Percentiles rank a stretch among this genome's conserved stretches.
Evolutionary conservation across 2,888 invertebrate genomes (phyloP).

Genomic region (Ophraella communa): DNA sequence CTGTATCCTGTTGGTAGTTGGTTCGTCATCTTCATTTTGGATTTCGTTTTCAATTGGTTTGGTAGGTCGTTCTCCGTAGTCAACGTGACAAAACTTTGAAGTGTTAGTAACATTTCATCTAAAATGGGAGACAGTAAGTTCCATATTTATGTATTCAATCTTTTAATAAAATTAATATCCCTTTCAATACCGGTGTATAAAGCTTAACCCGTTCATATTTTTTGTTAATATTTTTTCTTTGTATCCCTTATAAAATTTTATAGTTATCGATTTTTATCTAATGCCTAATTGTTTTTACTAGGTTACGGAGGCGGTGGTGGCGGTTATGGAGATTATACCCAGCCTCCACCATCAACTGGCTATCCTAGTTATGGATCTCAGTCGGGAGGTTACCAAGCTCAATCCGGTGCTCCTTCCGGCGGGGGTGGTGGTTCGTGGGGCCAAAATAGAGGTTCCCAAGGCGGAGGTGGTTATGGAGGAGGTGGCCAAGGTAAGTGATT

Average conservation of each 20-base stretch:
- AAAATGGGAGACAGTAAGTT: conserved; percentile 34
- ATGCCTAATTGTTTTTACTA: neutral
- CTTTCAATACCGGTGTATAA: neutral
- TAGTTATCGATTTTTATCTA: neutral
- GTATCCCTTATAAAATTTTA: too few species aligned
- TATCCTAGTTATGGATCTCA: conserved; percentile 32
- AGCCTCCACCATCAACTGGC: conserved; percentile 41
- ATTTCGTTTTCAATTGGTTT: too few species aligned
- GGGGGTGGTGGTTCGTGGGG: conserved; percentile 43
- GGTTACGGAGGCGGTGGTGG: conserved; percentile 33
- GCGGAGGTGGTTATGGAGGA: conserved; percentile 48
- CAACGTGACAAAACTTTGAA: too few species aligned
- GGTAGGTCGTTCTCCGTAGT: too few species aligned
- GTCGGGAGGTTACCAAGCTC: conserved; percentile 27
- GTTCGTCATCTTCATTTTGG: too few species aligned
- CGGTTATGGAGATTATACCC: conserved; percentile 42
- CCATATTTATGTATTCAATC: conserved; percentile 10
- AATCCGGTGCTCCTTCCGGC: conserved; percentile 20
- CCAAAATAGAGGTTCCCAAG: conserved; percentile 45
- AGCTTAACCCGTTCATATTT: neutral
- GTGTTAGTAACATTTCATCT: neutral
- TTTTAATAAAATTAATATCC: neutral
- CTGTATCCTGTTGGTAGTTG: too few species aligned
- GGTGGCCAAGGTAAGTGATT: conserved; percentile 50
- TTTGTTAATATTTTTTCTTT: neutral